Evolutionary conservation across 2,113 vertebrate genomes (phyloP).

Genomic region (Sinocyclocheilus rhinocerous): DNA sequence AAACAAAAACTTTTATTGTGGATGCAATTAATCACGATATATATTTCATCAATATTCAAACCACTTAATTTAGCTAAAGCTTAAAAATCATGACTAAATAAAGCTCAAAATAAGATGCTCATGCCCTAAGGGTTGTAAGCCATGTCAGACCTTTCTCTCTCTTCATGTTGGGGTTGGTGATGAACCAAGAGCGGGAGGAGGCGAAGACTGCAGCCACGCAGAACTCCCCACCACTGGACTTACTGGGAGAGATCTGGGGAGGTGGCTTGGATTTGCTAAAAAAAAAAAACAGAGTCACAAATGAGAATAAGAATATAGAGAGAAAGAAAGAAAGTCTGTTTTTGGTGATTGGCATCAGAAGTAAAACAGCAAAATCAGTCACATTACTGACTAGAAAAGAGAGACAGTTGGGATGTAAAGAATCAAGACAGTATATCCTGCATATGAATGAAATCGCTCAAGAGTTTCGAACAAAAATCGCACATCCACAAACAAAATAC

Average conservation of each 20-base stretch:
- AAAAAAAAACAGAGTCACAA: conserved; percentile 43
- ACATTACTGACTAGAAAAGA: conserved; percentile 43
- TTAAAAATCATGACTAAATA: not conserved
- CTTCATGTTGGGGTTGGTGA: conserved; percentile 91
- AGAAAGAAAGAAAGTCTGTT: conserved; percentile 21
- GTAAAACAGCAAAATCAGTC: conserved; percentile 37
- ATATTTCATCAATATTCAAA: not conserved
- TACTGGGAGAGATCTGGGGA: conserved; percentile 97
- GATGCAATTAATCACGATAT: too few relatives aligned
- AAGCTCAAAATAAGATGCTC: not conserved
- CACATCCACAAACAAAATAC: conserved; percentile 36
- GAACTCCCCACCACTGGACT: conserved; percentile 93
- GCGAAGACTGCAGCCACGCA: conserved; percentile 92
- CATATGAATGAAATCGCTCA: conserved; percentile 37
- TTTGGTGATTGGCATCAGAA: conserved; percentile 11
- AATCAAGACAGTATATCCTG: conserved; percentile 43
- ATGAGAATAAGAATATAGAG: not conserved
- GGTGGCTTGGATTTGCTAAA: conserved; percentile 94
- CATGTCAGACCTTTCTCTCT: conserved; percentile 90
- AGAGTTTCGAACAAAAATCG: conserved; percentile 15
- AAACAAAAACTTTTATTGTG: too few relatives aligned
- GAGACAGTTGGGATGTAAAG: conserved; percentile 44
- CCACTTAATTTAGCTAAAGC: not conserved
- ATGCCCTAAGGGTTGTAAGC: not conserved
- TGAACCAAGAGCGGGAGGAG: conserved; percentile 93